Evolutionary conservation across 2,113 vertebrate species (phyloP).

Genomic region (Holacanthus passer): DNA sequence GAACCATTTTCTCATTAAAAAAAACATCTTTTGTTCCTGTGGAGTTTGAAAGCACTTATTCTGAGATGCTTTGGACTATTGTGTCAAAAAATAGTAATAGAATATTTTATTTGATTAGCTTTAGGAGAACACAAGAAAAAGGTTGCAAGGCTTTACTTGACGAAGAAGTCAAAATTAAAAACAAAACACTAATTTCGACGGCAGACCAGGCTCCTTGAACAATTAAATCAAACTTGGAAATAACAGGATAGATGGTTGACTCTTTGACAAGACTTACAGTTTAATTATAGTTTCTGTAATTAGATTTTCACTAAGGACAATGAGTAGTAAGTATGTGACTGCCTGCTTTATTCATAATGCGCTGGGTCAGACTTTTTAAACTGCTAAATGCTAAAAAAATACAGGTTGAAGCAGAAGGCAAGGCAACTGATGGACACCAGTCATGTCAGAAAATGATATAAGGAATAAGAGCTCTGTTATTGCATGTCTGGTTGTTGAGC

Average conservation of each 20-base stretch:
- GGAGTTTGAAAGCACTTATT: background rate
- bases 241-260: too few species aligned
- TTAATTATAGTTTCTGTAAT: background rate
- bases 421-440: background rate
- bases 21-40: background rate
- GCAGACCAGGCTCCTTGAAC: background rate
- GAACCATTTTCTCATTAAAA: background rate
- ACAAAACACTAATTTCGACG: background rate
- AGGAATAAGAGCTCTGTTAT: background rate
- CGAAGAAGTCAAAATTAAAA: background rate
- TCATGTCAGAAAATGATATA: background rate
- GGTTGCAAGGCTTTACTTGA: background rate
- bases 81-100: background rate
- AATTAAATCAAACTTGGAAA: background rate
- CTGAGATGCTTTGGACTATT: background rate
- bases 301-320: background rate
- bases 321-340: background rate
- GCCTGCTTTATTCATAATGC: background rate
- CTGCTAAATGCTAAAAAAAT: background rate
- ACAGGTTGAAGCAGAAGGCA: background rate
- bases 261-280: background rate
- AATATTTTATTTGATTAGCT: background rate
- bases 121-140: background rate
- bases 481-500: background rate
- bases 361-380: background rate